Conservation (phyloP, 2,888 invertebrate species). For the Parnassius orleans region DNA sequence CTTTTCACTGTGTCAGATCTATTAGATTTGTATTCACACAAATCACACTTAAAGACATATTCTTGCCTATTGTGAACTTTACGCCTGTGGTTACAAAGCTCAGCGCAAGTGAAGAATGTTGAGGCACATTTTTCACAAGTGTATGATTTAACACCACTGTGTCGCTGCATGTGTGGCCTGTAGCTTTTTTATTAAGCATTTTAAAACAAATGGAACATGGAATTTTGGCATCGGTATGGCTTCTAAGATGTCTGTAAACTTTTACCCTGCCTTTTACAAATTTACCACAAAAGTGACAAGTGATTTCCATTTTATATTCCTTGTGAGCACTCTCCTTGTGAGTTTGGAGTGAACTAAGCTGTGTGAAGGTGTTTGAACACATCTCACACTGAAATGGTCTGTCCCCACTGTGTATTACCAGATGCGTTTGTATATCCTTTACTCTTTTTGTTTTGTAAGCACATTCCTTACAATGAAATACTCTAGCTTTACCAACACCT, state of each 20-base stretch:
- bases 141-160: conserved; percentile 51
- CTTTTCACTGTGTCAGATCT: conserved; percentile 39
- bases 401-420: conserved; percentile 54
- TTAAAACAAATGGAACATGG: conserved; percentile 52
- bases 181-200: conserved; percentile 43
- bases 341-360: conserved; percentile 49
- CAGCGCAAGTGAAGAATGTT: conserved; percentile 53
- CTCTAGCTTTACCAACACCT: conserved; percentile 48
- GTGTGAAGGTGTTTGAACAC: conserved; percentile 53
- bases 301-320: conserved; percentile 44
- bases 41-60: conserved; percentile 47
- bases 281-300: conserved; percentile 64
- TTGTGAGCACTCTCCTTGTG: conserved; percentile 57
- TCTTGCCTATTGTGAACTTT: conserved; percentile 45
- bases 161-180: conserved; percentile 52
- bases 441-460: conserved; percentile 46
- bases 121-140: conserved; percentile 62
- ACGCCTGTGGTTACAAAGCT: conserved; percentile 56
- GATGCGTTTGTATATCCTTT: conserved; percentile 54
- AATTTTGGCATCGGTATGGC: conserved; percentile 38
- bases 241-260: conserved; percentile 51
- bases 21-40: conserved; percentile 50
- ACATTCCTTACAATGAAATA: conserved; percentile 54
- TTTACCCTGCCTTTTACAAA: conserved; percentile 47
- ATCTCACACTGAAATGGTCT: conserved; percentile 52